A percentile compares a stretch with the other conserved stretches of the same genome.
Evolutionary conservation across 2,113 vertebrate species (phyloP).

Genomic region (Oncorhynchus nerka): DNA sequence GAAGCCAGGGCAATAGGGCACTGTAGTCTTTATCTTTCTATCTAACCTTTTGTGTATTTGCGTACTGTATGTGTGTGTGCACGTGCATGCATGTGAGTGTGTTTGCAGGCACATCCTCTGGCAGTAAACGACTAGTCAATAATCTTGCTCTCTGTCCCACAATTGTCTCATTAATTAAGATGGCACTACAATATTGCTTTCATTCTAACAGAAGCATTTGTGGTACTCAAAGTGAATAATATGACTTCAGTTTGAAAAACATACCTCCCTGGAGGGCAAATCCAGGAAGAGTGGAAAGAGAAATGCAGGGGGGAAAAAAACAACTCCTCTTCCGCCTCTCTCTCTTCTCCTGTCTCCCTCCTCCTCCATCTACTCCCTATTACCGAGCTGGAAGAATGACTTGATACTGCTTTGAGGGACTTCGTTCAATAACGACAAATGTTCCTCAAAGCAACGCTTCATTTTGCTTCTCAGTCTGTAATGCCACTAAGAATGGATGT

Average conservation of each 20-base stretch:
- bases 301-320: neutral
- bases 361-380: conserved; percentile 2
- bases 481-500: neutral
- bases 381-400: conserved; percentile 31
- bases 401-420: conserved; percentile 32
- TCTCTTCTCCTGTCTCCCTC: no score
- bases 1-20: neutral
- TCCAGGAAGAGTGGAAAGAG: neutral
- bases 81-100: neutral
- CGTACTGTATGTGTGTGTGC: neutral
- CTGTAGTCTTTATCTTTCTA: neutral
- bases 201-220: neutral
- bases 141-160: no score
- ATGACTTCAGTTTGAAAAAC: neutral
- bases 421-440: conserved; percentile 24
- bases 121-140: no score
- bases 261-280: neutral
- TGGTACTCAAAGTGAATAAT: no score
- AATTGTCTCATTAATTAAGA: no score
- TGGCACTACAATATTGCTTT: neutral
- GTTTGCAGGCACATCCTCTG: neutral
- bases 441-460: conserved; percentile 1
- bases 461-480: neutral
- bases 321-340: neutral
- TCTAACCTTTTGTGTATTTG: neutral